Conservation (phyloP, 1,140 invertebrate species). For the Chironomus striatipennis region DNA sequence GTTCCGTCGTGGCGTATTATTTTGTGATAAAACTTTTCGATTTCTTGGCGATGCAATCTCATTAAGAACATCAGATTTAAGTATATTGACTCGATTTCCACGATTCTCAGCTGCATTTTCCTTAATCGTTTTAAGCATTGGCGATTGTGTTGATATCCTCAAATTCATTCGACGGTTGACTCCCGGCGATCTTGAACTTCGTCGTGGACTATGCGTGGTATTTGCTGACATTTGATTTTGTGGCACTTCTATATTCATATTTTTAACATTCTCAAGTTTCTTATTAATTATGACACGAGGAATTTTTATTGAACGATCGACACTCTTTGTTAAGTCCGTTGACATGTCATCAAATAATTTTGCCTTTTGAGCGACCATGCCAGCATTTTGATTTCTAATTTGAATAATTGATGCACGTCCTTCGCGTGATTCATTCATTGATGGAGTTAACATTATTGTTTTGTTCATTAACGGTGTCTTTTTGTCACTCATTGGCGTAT, state of each 20-base stretch:
- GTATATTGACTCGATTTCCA: not conserved
- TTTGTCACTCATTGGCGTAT: conserved; percentile 27
- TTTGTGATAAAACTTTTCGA: not conserved
- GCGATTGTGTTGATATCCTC: not conserved
- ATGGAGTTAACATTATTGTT: conserved; percentile 27
- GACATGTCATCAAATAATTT: conserved; percentile 51
- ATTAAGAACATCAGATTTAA: not conserved
- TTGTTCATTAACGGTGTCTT: conserved; percentile 28
- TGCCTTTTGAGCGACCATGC: conserved; percentile 58
- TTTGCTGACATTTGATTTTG: not conserved
- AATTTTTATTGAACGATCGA: not conserved
- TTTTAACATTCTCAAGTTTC: not conserved
- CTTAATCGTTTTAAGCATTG: not conserved
- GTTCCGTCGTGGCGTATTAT: not conserved
- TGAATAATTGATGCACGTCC: conserved; percentile 52
- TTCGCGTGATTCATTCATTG: conserved; percentile 33
- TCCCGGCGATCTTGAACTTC: not conserved
- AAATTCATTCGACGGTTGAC: not conserved
- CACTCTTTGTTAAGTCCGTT: conserved; percentile 6
- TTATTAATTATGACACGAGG: not conserved
- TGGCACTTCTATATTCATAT: not conserved
- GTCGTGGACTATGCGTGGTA: not conserved
- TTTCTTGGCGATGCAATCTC: not conserved
- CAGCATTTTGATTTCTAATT: conserved; percentile 53
- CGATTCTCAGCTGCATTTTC: not conserved